A percentile compares a stretch with the other conserved stretches of the same genome.
phyloP scores from a whole-genome alignment of 1,140 invertebrate species.

The Drosophila biarmipes region DNA sequence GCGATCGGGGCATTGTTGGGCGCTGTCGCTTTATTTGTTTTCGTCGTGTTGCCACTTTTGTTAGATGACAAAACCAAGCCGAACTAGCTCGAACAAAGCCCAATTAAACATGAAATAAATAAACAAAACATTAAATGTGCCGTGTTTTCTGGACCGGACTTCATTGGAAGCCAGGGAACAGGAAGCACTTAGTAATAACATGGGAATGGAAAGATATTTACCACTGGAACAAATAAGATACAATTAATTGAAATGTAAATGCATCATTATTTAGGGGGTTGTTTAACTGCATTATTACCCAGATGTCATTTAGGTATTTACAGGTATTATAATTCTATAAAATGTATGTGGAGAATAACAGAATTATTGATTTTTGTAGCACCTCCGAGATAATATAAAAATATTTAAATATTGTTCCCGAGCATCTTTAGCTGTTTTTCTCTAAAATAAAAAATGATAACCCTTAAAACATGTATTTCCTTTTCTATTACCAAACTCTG shows the following conservation, averaged over 20 bases:
- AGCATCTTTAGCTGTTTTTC: too few species aligned
- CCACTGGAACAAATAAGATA: not conserved
- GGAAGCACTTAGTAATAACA: conserved; percentile 14
- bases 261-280: too few species aligned
- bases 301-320: too few species aligned
- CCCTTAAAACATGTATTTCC: not conserved
- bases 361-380: too few species aligned
- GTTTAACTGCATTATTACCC: not conserved
- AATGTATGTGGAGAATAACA: too few species aligned
- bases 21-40: conserved; percentile 15
- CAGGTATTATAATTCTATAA: too few species aligned
- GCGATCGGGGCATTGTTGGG: conserved; percentile 38
- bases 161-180: conserved; percentile 19
- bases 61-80: conserved; percentile 12
- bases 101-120: conserved; percentile 14
- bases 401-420: too few species aligned
- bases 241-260: not conserved
- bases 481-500: not conserved
- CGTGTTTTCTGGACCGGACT: conserved; percentile 7
- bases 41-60: not conserved
- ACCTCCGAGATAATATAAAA: too few species aligned
- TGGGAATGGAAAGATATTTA: not conserved
- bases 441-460: too few species aligned
- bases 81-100: conserved; percentile 24
- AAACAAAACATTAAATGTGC: conserved; percentile 26